A percentile compares a stretch with the other conserved stretches of the same genome.
Evolutionary conservation across 2,113 vertebrate species (phyloP).

Genomic region (Perccottus glenii): DNA sequence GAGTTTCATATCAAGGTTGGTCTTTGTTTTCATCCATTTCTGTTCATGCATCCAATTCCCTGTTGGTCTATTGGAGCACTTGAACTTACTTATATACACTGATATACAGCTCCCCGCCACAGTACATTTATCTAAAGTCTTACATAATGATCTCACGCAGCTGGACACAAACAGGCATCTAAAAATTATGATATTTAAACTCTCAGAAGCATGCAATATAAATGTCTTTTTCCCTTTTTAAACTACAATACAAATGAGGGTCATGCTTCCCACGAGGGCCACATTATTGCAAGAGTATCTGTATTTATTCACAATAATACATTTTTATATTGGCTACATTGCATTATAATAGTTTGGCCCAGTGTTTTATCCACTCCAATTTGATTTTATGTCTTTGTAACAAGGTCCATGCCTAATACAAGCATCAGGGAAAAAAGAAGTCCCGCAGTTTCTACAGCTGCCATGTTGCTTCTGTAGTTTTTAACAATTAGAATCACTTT

Average conservation of each 20-base stretch:
- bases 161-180: slow-evolving; percentile 32
- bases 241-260: slow-evolving; percentile 26
- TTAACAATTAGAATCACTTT: background rate
- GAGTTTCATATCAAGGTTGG: slow-evolving; percentile 94
- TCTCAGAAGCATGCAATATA: slow-evolving; percentile 35
- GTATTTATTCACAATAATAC: slow-evolving; percentile 30
- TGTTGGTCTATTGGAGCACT: background rate
- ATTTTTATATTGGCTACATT: slow-evolving; percentile 2
- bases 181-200: slow-evolving; percentile 51
- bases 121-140: slow-evolving; percentile 15
- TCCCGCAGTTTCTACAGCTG: background rate
- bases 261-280: slow-evolving; percentile 1
- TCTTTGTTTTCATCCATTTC: background rate
- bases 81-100: background rate
- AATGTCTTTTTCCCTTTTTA: slow-evolving; percentile 21
- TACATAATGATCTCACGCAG: slow-evolving; percentile 40
- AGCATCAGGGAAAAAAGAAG: background rate
- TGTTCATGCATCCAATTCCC: slow-evolving; percentile 8
- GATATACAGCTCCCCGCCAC: background rate
- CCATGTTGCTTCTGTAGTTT: background rate
- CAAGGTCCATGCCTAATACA: background rate
- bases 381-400: background rate
- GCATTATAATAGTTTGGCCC: background rate
- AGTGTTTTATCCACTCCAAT: background rate
- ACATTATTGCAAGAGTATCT: slow-evolving; percentile 27